Evolutionary conservation across 2,888 invertebrate genomes (phyloP), one percentile per base, ranked within the genome.

Genomic region (Morinoia aosen): DNA sequence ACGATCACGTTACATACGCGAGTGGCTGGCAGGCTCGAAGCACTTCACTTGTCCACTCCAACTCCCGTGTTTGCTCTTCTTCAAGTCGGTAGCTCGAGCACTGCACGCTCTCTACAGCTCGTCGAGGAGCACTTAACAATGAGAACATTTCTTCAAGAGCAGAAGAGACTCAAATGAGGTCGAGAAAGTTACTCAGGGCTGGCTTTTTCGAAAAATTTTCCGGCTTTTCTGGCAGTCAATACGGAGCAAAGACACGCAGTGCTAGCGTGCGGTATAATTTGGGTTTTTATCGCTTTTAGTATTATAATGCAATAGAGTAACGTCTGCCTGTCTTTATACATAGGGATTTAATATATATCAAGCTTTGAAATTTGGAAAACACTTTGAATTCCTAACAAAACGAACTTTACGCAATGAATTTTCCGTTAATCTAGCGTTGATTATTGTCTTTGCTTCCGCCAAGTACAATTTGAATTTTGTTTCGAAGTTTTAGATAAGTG

Each of bases 101-200:
- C 76, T 76, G 76, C 76, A 76, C 33, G 76, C 76, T 33, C 76
- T 76, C 76, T 33, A 76, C 76, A 76, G 76, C 90, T 90, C 19
- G 40, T 48, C 90, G 90, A 90, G 90, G 90, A 90, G 12, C 90
- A 40, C 90, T 90, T 90, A 19, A 90, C 90, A 39, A 90, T 40
- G 48, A 40, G 90, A 90, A 40, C 90, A 48, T 90, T 90, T 90
- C 48, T 90, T 90, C 76, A 76, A 76, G 76, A 76, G 76, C 76
- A 33, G 76, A 76, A 10, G 76, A 8, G 76, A 76, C 76, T 76
- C 76, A 76, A 76, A 76, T 76, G 76, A 76, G 76, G 76, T 76
- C 76, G 76, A 76, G 76, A 76, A 76, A 16, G 76, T 76, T 14
- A 76, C 76, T 76, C 76, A 76, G 25, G 25, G 76, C 33, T 14